Evolutionary conservation across 2,113 vertebrate genomes (phyloP).

Genomic region (Bufo gargarizans): DNA sequence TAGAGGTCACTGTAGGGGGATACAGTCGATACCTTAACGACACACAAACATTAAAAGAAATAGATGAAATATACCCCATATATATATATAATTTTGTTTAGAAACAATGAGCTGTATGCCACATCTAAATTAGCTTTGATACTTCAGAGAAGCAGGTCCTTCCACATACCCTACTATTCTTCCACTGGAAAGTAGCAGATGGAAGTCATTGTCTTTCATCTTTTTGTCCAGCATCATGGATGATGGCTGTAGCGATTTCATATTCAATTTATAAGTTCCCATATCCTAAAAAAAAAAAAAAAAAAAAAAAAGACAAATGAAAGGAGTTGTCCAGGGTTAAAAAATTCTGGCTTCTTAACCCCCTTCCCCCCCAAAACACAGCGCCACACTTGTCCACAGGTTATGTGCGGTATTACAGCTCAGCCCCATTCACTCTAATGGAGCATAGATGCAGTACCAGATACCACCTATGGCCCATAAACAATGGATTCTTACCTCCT

Average conservation of each 20-base stretch:
- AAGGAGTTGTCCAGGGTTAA: not conserved
- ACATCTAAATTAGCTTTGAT: too few species aligned
- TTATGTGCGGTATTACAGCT: not conserved
- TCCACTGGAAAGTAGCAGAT: constrained; percentile 90
- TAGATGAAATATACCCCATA: too few species aligned
- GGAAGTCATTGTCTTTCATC: constrained; percentile 85
- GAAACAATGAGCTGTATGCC: too few species aligned
- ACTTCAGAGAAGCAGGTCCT: too few species aligned
- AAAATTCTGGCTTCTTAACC: not conserved
- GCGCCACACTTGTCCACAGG: not conserved
- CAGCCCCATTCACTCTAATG: not conserved
- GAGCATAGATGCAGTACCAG: not conserved
- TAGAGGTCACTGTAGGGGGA: too few species aligned
- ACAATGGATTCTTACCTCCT: constrained; percentile 78
- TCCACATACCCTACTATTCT: constrained; percentile 86
- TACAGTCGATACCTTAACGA: too few species aligned
- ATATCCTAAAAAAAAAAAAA: constrained; percentile 72
- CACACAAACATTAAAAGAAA: too few species aligned
- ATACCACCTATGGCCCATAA: not conserved
- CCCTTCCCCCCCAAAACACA: not conserved
- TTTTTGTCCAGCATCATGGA: constrained; percentile 83
- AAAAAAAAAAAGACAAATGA: too few species aligned
- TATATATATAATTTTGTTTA: too few species aligned
- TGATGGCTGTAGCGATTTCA: constrained; percentile 87
- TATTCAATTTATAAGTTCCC: constrained; percentile 82